Evolutionary conservation across 2,113 vertebrate genomes (phyloP), one percentile per base, ranked within the genome.

Genomic region (mouse (Mus musculus)): DNA sequence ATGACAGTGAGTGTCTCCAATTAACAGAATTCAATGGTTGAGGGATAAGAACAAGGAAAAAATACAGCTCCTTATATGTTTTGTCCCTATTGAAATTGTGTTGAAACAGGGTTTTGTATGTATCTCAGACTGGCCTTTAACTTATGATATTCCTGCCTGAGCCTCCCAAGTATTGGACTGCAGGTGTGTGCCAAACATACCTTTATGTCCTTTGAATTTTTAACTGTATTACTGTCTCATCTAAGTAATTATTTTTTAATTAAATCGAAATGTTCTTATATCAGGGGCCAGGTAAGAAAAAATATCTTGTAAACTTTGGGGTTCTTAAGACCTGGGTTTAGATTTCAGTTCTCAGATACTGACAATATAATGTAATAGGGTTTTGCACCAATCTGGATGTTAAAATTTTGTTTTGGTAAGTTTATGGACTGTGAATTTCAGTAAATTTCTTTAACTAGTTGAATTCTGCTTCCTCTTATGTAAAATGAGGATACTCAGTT

Each of bases 221-320:
- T 72, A 72, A 90, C 49, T 59, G 63, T 22, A 67, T 80, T 42
- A 92, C 82, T 56, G 30, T 33, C 80, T 89, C 89, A 87, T 42
- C 49, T 86, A 84, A 16, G 54, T 19, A 54, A 75, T 86, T 19
- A 28, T 91, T 91, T 61, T 84, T 80, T 20, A 91, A 67, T 95
- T 80, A 88, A 90, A 90, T 49, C 14, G 7, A 93, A 86, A 1
- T 5, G 11, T 76, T 93, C 36, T 92, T 85, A 71, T 54, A 61
- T 88, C 61, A 95, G 67, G 28, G 76, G 3, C 26, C 42, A 96
- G 88, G 63, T 12, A 89, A 91, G 30, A 95, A 97, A 81, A 92
- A 36, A 78, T 67, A 69, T 52, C 63, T 84, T 76, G n/a, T 76
- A n/a, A 30, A 61, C 73, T 78, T 95, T 65, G 49, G 7, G 36